phyloP scores from a whole-genome alignment of 2,113 vertebrate genomes.

The Otocyon megalotis region DNA sequence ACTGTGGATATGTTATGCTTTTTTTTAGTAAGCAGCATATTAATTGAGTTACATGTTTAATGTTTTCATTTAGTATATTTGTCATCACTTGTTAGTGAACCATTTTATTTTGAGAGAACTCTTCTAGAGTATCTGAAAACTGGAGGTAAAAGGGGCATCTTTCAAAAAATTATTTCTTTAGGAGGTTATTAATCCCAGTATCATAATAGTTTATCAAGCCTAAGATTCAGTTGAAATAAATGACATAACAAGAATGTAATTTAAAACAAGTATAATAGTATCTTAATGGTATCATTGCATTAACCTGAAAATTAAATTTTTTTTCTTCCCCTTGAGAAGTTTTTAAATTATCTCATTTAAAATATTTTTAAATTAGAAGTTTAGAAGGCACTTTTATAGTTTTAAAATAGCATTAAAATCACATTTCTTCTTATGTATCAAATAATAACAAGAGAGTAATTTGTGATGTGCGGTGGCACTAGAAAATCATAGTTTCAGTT shows the following conservation, averaged over 20 bases:
- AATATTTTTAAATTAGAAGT: slow-evolving; percentile 56
- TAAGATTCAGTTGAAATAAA: slow-evolving; percentile 70
- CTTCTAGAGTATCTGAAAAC: slow-evolving; percentile 56
- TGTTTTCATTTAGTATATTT: slow-evolving; percentile 82
- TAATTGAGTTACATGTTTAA: slow-evolving; percentile 79
- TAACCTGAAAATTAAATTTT: slow-evolving; percentile 57
- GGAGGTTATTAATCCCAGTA: slow-evolving; percentile 41
- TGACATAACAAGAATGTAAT: slow-evolving; percentile 61
- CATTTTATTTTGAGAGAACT: slow-evolving; percentile 67
- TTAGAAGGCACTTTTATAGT: slow-evolving; percentile 46
- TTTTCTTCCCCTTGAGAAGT: slow-evolving; percentile 21
- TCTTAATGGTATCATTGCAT: slow-evolving; percentile 31
- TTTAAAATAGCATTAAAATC: slow-evolving; percentile 60
- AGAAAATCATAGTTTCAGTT: slow-evolving; percentile 26
- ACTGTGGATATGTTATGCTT: slow-evolving; percentile 76
- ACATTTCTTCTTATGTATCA: not conserved
- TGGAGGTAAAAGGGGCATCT: slow-evolving; percentile 8
- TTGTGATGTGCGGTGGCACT: not conserved
- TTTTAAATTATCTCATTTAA: slow-evolving; percentile 74
- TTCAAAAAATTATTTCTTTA: slow-evolving; percentile 49
- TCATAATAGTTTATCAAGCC: slow-evolving; percentile 23
- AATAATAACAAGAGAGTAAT: slow-evolving; percentile 27
- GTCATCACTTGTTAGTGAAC: slow-evolving; percentile 77
- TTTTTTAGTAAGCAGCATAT: slow-evolving; percentile 74
- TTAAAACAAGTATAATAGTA: slow-evolving; percentile 51